phyloP scores from a whole-genome alignment of 2,888 invertebrate genomes.

The Lepidochitona cinerea region DNA sequence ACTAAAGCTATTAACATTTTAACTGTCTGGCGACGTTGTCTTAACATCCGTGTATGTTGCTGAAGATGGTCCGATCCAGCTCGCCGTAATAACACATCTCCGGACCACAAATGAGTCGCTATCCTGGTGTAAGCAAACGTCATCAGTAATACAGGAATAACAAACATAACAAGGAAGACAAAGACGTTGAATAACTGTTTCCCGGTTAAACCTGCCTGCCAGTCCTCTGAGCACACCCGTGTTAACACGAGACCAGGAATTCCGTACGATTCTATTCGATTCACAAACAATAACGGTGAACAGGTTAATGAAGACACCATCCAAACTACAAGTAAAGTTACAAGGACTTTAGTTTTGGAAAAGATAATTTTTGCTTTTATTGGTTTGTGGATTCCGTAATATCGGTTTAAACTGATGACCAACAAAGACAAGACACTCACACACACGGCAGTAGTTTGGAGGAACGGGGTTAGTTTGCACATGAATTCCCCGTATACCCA shows the following conservation, averaged over 20 bases:
- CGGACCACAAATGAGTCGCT: constrained; percentile 48
- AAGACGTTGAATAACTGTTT: constrained; percentile 51
- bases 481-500: constrained; percentile 50
- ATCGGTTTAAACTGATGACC: constrained; percentile 52
- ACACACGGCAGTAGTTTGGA: constrained; percentile 51
- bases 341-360: constrained; percentile 38
- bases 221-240: constrained; percentile 46
- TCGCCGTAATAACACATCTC: constrained; percentile 30
- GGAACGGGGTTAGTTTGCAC: constrained; percentile 50
- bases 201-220: constrained; percentile 29
- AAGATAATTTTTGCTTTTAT: constrained; percentile 48
- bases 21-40: constrained; percentile 50
- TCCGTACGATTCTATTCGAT: constrained; percentile 34
- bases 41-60: constrained; percentile 26
- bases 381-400: constrained; percentile 50
- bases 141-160: constrained; percentile 49
- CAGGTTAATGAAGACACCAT: constrained; percentile 40
- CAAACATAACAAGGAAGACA: constrained; percentile 46
- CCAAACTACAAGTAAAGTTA: constrained; percentile 50
- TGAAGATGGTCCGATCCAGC: constrained; percentile 7
- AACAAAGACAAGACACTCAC: constrained; percentile 55
- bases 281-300: constrained; percentile 50
- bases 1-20: constrained; percentile 53
- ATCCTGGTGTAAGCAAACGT: constrained; percentile 45
- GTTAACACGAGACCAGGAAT: constrained; percentile 38